phyloP scores from a whole-genome alignment of 2,113 vertebrate species.

The Lycocorax pyrrhopterus region DNA sequence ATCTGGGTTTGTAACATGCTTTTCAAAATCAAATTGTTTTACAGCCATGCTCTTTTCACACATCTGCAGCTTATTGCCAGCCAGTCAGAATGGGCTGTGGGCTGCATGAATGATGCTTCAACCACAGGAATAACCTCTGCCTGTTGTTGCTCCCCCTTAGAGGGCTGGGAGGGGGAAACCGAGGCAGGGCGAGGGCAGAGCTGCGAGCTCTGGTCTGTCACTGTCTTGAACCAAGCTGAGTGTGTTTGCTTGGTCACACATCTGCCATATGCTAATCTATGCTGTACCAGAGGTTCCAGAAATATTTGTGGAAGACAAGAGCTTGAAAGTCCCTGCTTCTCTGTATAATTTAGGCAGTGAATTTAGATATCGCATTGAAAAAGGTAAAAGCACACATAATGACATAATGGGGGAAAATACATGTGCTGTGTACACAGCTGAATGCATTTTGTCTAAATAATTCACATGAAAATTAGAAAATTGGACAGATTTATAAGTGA shows the following conservation, averaged over 20 bases:
- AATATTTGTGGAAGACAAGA: neutral
- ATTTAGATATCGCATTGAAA: neutral
- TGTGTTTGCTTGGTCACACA: neutral
- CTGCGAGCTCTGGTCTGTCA: neutral
- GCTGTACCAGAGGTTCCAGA: neutral
- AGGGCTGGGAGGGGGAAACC: neutral
- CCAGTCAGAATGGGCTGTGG: neutral
- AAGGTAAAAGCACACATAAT: neutral
- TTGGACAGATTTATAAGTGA: neutral
- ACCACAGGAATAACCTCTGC: neutral
- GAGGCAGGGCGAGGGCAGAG: neutral
- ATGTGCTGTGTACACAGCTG: neutral
- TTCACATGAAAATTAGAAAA: neutral
- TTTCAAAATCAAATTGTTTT: neutral
- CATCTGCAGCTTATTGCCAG: neutral
- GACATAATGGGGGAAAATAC: neutral
- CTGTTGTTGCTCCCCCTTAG: neutral
- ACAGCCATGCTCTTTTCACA: neutral
- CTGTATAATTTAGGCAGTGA: neutral
- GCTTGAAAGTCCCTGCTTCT: neutral
- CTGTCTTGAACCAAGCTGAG: neutral
- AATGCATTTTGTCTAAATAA: neutral
- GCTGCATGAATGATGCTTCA: accelerated
- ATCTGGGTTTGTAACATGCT: neutral
- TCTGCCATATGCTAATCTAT: neutral